phyloP scores from a whole-genome alignment of 1,140 invertebrate species.

The Drosophila parvula region DNA sequence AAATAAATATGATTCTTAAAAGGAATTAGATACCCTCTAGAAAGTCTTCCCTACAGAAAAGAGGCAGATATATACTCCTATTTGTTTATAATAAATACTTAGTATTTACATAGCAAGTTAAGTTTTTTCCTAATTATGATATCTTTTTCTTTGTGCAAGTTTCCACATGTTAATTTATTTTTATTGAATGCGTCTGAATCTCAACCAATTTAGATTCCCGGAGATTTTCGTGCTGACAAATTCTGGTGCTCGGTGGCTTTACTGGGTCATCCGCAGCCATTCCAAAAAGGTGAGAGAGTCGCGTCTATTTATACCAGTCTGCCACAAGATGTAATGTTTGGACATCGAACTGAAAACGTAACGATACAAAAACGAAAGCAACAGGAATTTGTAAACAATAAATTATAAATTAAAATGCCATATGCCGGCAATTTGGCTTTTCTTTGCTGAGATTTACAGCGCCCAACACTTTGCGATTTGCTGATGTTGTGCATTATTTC shows the following conservation, averaged over 20 bases:
- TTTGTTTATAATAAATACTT: neutral
- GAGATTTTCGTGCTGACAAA: constrained; percentile 32
- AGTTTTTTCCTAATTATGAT: neutral
- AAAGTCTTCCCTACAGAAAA: neutral
- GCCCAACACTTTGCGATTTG: constrained; percentile 47
- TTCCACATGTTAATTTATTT: constrained; percentile 52
- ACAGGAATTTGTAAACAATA: constrained; percentile 62
- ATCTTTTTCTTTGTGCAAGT: constrained; percentile 6
- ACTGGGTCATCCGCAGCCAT: constrained; percentile 49
- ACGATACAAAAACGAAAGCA: constrained; percentile 47
- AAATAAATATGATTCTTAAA: too few species aligned
- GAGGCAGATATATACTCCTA: neutral
- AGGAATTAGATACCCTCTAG: neutral
- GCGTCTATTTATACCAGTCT: constrained; percentile 29
- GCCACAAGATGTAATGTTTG: constrained; percentile 57
- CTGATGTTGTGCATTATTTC: constrained; percentile 60
- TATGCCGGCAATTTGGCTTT: constrained; percentile 50
- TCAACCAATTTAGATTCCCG: constrained; percentile 56
- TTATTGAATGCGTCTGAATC: constrained; percentile 48
- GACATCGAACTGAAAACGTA: constrained; percentile 7
- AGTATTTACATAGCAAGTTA: neutral
- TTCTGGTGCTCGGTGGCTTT: constrained; percentile 10
- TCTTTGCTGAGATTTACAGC: constrained; percentile 61
- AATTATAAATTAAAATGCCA: constrained; percentile 52
- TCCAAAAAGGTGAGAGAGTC: constrained; percentile 47